Conservation (phyloP, 2,888 invertebrate species). For the Palloptera scutellata region DNA sequence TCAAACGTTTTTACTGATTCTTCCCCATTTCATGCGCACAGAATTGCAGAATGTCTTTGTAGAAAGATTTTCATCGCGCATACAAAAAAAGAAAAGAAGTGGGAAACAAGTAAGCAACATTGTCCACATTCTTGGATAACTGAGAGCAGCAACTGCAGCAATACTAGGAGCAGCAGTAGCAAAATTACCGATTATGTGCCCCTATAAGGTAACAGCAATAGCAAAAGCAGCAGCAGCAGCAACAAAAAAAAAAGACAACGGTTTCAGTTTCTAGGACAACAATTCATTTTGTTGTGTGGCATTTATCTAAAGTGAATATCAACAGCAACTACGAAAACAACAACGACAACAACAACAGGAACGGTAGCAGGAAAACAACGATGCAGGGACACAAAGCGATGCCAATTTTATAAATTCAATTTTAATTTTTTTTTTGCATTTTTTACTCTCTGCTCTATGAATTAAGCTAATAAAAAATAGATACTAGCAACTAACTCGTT, state of each 20-base stretch:
- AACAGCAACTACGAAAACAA: not conserved
- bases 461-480: not conserved
- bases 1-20: not conserved
- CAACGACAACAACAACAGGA: not conserved
- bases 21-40: not conserved
- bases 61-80: not conserved
- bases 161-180: constrained; percentile 25
- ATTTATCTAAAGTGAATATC: not conserved
- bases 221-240: constrained; percentile 14
- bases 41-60: not conserved
- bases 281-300: constrained; percentile 1
- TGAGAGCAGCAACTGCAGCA: constrained; percentile 9
- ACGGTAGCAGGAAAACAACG: not conserved
- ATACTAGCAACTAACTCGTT: constrained; percentile 8
- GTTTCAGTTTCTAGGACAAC: constrained; percentile 1
- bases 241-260: constrained; percentile 17
- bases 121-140: constrained; percentile 1
- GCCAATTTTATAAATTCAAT: constrained; percentile 1
- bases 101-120: not conserved
- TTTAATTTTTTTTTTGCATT: too few relatives aligned
- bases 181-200: not conserved
- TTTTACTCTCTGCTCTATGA: not conserved
- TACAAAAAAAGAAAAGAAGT: not conserved
- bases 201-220: constrained; percentile 6
- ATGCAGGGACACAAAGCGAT: not conserved